A percentile compares a stretch with the other conserved stretches of the same genome.
Evolutionary conservation across 2,888 invertebrate genomes (phyloP).

Genomic region (Pemphredon lugubris): DNA sequence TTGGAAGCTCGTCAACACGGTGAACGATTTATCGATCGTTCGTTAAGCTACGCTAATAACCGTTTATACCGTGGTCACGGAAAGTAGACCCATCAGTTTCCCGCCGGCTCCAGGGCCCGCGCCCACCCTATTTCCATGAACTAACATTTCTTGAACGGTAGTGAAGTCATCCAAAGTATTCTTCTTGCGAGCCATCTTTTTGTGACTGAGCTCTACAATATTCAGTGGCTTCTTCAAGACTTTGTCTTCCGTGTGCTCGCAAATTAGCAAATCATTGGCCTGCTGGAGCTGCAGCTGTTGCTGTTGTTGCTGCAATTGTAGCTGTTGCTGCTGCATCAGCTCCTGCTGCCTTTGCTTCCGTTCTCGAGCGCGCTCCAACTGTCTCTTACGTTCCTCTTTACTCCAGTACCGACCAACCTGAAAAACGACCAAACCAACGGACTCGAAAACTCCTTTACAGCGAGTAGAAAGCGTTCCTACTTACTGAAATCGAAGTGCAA

Average conservation of each 20-base stretch:
- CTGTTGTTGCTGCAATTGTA: conserved; percentile 58
- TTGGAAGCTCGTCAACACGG: not conserved
- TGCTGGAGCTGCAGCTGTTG: conserved; percentile 66
- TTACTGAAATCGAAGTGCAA: too few relatives aligned
- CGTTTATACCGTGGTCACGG: conserved; percentile 83
- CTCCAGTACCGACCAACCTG: conserved; percentile 88
- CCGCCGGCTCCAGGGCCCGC: conserved; percentile 78
- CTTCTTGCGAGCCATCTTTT: conserved; percentile 81
- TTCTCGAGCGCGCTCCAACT: conserved; percentile 87
- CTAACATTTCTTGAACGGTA: conserved; percentile 84
- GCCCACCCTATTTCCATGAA: conserved; percentile 82
- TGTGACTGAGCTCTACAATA: conserved; percentile 80
- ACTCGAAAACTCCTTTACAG: too few relatives aligned
- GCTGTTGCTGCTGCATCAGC: conserved; percentile 65
- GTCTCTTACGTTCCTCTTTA: conserved; percentile 88
- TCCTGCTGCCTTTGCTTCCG: conserved; percentile 83
- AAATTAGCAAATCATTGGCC: conserved; percentile 69
- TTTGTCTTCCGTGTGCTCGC: conserved; percentile 76
- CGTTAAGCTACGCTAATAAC: not conserved
- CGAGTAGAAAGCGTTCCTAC: not conserved
- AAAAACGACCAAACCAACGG: conserved; percentile 21
- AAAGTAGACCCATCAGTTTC: conserved; percentile 84
- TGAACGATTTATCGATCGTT: not conserved
- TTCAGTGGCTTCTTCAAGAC: conserved; percentile 79
- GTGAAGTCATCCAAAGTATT: conserved; percentile 82